These are phyloP conservation scores for Eufriesea mexicana DNA, from an alignment of 1,140 invertebrate genomes.

Conservation along the genomic window DNA sequence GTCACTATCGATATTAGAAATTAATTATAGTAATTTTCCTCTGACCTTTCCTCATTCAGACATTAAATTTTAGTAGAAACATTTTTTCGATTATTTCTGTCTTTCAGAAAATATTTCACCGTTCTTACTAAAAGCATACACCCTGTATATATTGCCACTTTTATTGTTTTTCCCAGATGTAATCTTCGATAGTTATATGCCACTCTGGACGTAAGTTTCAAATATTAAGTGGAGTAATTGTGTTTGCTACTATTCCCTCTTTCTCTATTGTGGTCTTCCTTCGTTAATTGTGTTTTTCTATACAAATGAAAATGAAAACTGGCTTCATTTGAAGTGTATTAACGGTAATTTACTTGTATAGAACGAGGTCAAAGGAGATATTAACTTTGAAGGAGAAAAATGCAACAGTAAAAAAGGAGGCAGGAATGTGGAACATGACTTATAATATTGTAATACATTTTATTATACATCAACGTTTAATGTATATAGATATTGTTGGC, in stretches of 20 bases:
- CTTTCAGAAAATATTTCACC: too few relatives aligned
- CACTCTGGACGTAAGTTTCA: background rate
- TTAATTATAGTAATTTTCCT: too few relatives aligned
- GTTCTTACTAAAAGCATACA: too few relatives aligned
- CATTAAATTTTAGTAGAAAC: too few relatives aligned
- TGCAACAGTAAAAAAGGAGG: background rate
- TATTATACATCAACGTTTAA: background rate
- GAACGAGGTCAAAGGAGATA: background rate
- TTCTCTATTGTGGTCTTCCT: background rate
- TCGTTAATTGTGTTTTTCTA: constrained; percentile 7
- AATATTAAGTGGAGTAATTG: background rate
- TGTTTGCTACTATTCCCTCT: background rate
- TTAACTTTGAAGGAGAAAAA: background rate
- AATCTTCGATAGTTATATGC: background rate
- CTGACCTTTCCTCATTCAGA: too few relatives aligned
- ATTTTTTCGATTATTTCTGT: too few relatives aligned
- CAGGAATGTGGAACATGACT: background rate
- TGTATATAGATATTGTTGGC: background rate
- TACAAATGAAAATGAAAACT: constrained; percentile 8
- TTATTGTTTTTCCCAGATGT: background rate
- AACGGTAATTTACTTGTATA: constrained; percentile 9
- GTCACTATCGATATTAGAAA: too few relatives aligned
- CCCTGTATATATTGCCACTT: background rate
- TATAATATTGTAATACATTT: background rate
- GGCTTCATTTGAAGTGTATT: background rate